These are phyloP conservation scores for Antigone vipio DNA, from an alignment of 2,113 vertebrate species.

Conservation along the genomic window DNA sequence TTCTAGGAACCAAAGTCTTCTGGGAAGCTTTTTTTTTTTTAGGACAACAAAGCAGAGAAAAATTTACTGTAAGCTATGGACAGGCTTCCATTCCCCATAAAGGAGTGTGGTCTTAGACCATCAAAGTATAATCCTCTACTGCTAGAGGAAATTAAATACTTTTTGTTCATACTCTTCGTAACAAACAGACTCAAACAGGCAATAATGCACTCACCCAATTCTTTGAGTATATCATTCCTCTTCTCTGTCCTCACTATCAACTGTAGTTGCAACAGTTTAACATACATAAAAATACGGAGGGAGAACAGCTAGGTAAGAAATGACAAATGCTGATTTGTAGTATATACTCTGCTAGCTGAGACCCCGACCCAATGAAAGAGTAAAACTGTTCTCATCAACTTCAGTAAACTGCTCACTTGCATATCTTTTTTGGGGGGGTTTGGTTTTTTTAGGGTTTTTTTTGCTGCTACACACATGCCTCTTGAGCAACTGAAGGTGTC, in stretches of 20 bases:
- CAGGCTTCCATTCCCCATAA: neutral
- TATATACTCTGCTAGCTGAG: neutral
- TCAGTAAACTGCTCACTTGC: neutral
- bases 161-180: neutral
- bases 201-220: neutral
- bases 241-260: neutral
- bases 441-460: neutral
- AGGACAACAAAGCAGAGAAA: neutral
- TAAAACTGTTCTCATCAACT: neutral
- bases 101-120: neutral
- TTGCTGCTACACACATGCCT: neutral
- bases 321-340: neutral
- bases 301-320: neutral
- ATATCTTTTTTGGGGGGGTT: neutral
- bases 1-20: neutral
- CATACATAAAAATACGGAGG: neutral
- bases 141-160: neutral
- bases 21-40: neutral
- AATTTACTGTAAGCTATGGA: neutral
- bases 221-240: neutral
- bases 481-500: neutral
- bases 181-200: neutral
- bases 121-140: neutral
- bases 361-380: neutral
- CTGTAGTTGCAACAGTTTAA: neutral